Conservation (phyloP, 2,113 vertebrate species). For the Paraplagusia blochii region DNA sequence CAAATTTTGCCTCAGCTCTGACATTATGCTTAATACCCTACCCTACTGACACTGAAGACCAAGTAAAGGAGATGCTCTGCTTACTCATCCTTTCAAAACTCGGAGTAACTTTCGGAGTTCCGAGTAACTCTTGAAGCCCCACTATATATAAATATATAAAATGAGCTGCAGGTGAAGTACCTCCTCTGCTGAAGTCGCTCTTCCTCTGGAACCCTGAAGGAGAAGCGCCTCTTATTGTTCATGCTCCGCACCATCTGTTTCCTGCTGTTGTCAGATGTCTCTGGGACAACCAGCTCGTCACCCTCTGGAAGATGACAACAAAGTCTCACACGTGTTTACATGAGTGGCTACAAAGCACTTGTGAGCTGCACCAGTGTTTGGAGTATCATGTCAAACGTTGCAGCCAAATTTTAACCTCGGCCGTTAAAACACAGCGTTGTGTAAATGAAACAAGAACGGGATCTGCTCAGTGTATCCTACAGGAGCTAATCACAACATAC, state of each 20-base stretch:
- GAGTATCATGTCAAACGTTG: conserved; percentile 1
- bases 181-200: conserved; percentile 96
- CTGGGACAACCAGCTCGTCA: conserved; percentile 94
- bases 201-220: conserved; percentile 94
- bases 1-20: too few species aligned
- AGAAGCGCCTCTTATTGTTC: conserved; percentile 96
- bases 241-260: conserved; percentile 98
- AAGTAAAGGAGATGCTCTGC: too few species aligned
- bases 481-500: background rate
- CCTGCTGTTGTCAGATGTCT: conserved; percentile 95
- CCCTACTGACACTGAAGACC: too few species aligned
- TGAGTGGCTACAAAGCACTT: background rate
- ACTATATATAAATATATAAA: background rate
- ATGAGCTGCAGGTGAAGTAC: background rate
- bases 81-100: too few species aligned
- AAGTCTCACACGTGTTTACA: conserved; percentile 11
- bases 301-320: conserved; percentile 80
- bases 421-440: background rate
- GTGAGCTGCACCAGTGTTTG: background rate
- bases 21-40: too few species aligned
- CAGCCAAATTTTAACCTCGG: background rate
- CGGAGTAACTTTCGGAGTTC: too few species aligned
- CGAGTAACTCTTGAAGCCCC: too few species aligned
- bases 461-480: background rate
- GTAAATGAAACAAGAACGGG: background rate